Conservation (phyloP, 1,140 invertebrate species). For the Kradibia gibbosae region DNA sequence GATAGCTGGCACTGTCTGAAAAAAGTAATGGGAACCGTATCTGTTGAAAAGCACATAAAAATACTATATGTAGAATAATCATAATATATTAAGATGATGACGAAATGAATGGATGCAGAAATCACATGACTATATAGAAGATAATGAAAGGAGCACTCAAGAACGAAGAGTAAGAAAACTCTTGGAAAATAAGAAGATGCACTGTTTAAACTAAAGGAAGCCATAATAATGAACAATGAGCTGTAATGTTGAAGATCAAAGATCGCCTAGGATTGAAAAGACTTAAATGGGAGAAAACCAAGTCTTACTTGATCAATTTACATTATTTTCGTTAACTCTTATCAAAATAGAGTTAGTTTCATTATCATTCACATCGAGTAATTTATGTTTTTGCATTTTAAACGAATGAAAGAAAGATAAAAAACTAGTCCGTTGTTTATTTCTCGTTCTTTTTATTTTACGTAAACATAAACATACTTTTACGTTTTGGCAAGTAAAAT, state of each 20-base stretch:
- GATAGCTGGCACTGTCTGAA: constrained; percentile 25
- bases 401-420: constrained; percentile 51
- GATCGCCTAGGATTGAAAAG: background rate
- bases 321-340: constrained; percentile 63
- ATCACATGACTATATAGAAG: constrained; percentile 4
- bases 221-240: background rate
- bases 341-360: constrained; percentile 2
- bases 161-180: constrained; percentile 30
- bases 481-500: constrained; percentile 67
- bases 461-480: constrained; percentile 60
- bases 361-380: constrained; percentile 55
- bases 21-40: constrained; percentile 37
- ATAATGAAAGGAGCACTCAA: background rate
- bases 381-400: constrained; percentile 32
- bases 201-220: constrained; percentile 1
- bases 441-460: constrained; percentile 51
- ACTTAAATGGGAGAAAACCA: constrained; percentile 54
- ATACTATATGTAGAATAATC: background rate
- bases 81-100: background rate
- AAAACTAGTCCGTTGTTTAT: constrained; percentile 49
- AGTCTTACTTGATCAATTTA: constrained; percentile 74
- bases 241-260: background rate
- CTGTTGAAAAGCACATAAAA: constrained; percentile 16
- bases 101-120: constrained; percentile 9
- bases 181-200: background rate